A percentile compares a stretch with the other conserved stretches of the same genome.
Evolutionary conservation across 2,797 vertebrate genomes (phyloP).

Genomic region (Myotis myotis): DNA sequence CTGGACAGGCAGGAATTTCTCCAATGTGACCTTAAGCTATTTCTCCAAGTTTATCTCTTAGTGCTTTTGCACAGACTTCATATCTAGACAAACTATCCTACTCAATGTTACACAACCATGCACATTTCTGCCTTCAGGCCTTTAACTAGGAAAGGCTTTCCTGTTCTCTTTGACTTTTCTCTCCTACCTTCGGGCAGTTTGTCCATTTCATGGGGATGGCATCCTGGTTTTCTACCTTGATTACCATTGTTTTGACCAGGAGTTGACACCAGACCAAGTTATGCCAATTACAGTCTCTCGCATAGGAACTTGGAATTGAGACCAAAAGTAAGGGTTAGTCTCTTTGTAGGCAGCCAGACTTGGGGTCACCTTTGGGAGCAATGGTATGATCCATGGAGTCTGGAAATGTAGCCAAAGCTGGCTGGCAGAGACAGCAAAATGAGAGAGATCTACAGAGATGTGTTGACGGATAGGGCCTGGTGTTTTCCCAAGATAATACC

Average conservation of each 20-base stretch:
- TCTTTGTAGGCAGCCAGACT: not conserved
- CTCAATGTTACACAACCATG: not conserved
- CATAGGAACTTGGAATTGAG: not conserved
- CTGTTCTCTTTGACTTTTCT: not conserved
- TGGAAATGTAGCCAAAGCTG: not conserved
- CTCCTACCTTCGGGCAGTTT: not conserved
- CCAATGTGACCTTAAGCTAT: not conserved
- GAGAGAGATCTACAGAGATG: not conserved
- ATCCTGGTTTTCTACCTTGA: not conserved
- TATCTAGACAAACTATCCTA: not conserved
- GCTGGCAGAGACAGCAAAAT: not conserved
- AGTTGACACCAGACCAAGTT: not conserved
- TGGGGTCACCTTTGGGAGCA: not conserved
- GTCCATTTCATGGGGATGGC: not conserved
- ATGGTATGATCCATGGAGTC: not conserved
- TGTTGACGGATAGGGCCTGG: no score
- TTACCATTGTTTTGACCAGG: not conserved
- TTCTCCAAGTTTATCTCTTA: not conserved
- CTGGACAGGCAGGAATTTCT: constrained; percentile 1
- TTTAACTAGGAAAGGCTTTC: not conserved
- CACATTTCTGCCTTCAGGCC: not conserved
- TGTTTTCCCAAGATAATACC: not conserved
- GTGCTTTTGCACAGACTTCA: not conserved
- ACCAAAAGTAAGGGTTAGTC: not conserved
- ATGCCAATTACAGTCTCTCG: not conserved